Base-by-base conservation (phyloP, 1,140 invertebrate genomes). In the Rhagoletis pomonella region DNA sequence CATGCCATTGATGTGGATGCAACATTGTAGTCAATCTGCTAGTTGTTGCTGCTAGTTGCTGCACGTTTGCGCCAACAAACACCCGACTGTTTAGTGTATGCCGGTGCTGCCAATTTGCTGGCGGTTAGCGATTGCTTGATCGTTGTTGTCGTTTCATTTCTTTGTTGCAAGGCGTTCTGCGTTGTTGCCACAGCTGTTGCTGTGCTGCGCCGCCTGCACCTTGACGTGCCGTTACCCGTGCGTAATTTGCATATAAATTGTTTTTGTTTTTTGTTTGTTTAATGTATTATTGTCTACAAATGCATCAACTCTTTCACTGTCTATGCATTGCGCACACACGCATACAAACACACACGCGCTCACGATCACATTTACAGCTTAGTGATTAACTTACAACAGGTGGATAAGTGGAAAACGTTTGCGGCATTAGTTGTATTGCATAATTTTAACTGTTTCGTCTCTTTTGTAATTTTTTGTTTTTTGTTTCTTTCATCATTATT, bases 221-320 rank as follows among this genome's bases (percentile, higher is more conserved):
- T 55, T 81, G 47, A 17, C 47, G 14, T 55, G 17, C 47, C 73
- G 47, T 81, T 50, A 81, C 47, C 29, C 29, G 55, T 81, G 73
- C 44, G 73, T 81, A 81, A 81, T 81, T 81, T 81, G 73, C 73
- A 81, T 81, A 55, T 81, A 81, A 81, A 81, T 81, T 58, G 73
- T 81, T 29, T 29, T 29, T 29, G 29, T 29, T 29, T 29, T 29
- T 29, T 29, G 29, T 29, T 81, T 81, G 44, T 81, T n/a, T 81
- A 58, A 81, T 81, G 14, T 77, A 55, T 55, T 81, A 73, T 73
- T 39, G 44, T 73, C 44, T 42, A 73, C 50, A 2, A 2, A 3
- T 4, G 1, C n/a, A 62, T 14, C 17, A 4, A 7, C 12, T 17
- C 4, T 14, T 3, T 62, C 60, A 4, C 47, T 29, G n/a, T 67